Evolutionary conservation across 37 sponge, comb jelly and placozoan genomes (phyloP), one percentile per base, ranked within the genome.

Genomic region (Bolinopsis microptera): DNA sequence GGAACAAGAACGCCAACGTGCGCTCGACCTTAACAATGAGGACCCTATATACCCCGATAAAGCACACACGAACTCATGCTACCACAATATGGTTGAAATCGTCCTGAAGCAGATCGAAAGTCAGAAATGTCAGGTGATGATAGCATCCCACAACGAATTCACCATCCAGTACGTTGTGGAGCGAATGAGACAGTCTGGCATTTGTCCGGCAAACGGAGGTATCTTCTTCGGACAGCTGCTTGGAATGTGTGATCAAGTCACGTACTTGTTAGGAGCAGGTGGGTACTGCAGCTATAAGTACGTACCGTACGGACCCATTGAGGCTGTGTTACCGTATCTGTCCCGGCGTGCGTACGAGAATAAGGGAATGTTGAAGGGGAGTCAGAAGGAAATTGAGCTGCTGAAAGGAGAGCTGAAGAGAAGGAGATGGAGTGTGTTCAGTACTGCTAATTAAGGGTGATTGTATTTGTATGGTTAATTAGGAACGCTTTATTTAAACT

Each of bases 101-200:
- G 48, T 95, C 67, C n/a, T 96, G 82, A 27, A 76, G 2, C 69
- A 95, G 93, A 92, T 94, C 0, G 92, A 75, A 77, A 32, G 1
- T 0, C 75, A 93, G n/a, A 93, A 32, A 3, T 92, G 67, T 0
- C 31, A 94, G 69, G 38, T 96, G 41, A 96, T 96, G 96, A 95
- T 97, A 25, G 98, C 98, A n/a, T 94, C 96, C 24, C 98, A 97
- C 93, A 97, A 97, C 68, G 94, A 95, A 67, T 93, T 76, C 34
- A 95, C 94, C 8, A 94, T 95, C 3, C 76, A 83, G 40, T 69
- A 83, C 37, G 95, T 96, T 38, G 94, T 95, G 48, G 83, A 94
- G 25, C 83, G 95, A 76, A 95, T 95, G 94, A 0, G 68, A 0
- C 61, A 94, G 30, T 38, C 40, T 67, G 93, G 92, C 2, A 83